Evolutionary conservation across 2,797 vertebrate genomes (phyloP), one percentile per base, ranked within the genome.

Genomic region (Spinus pinus): DNA sequence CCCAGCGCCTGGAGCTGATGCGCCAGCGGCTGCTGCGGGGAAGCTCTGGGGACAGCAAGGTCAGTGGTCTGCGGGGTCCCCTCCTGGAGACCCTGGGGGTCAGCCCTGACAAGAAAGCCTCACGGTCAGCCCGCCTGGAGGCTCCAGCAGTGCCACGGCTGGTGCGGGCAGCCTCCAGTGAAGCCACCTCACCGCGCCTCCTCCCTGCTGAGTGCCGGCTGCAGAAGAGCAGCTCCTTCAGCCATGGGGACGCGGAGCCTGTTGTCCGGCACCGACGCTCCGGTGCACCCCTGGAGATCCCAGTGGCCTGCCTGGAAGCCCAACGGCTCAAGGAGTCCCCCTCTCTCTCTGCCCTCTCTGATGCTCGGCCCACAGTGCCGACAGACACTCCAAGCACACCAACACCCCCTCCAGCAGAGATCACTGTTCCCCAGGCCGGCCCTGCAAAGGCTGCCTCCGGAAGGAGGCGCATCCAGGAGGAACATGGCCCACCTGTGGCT

Each of bases 191-290:
- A 1, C 98, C 96, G 0, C 98, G 99, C 10, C 98, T 99, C 31
- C 62, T 81, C 31, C 88, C 97, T 15, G 92, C 98, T 1, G 99
- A 99, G 97, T 98, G 98, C 60, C 97, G 98, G 46, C 97, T 99
- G 82, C 98, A 99, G 72, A 99, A 99, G 96, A 99, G 99, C 95
- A 98, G 99, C 74, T 99, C 99, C 78, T 99, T 99, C 90, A 99
- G 99, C 69, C 99, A 99, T 13, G 99, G 99, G 1, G 99, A 99
- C 12, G 97, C 98, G 0, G 99, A 99, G 86, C 99, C 99, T 6
- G 98, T 99, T 0, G 96, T 98, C 66, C 96, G 99, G 82, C 99
- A 99, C 88, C 98, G 99, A 41, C 98, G 99, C 5, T 99, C 98
- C 0, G 99, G 99, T 2, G 99, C 99, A 0, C 99, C 99, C 14